Percentiles rank a stretch among this genome's conserved stretches.
Conservation (phyloP, 1,140 invertebrate species). For the Leptinotarsa lineolata region DNA sequence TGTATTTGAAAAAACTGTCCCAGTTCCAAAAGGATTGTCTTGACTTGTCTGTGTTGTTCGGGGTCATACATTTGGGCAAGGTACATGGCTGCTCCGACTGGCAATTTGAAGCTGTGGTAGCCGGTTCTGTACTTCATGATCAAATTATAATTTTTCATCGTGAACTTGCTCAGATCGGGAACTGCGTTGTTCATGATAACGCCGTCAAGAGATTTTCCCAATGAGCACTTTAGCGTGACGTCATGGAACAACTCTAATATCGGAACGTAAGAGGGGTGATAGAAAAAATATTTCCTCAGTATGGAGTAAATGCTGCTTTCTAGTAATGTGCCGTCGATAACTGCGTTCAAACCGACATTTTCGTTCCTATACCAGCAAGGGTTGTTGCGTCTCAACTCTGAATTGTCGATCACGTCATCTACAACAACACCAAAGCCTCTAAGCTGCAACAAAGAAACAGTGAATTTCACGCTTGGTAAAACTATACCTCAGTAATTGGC, state of each 20-base stretch:
- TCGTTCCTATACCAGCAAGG: constrained; percentile 88
- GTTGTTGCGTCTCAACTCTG: constrained; percentile 79
- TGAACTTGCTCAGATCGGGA: constrained; percentile 75
- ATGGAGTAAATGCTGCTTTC: constrained; percentile 79
- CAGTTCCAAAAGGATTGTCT: constrained; percentile 89
- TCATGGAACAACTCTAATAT: constrained; percentile 87
- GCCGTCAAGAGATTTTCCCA: constrained; percentile 78
- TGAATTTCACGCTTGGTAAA: not conserved
- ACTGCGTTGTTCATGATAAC: constrained; percentile 65
- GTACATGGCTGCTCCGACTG: constrained; percentile 85
- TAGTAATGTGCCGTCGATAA: constrained; percentile 88
- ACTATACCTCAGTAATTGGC: not conserved
- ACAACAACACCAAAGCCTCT: constrained; percentile 85
- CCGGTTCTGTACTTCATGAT: constrained; percentile 96
- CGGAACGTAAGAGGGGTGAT: constrained; percentile 78
- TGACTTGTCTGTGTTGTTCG: constrained; percentile 81
- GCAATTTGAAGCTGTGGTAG: constrained; percentile 93
- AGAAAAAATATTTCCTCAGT: constrained; percentile 76
- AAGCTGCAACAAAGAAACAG: constrained; percentile 61
- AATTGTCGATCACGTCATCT: constrained; percentile 92
- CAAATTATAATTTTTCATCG: constrained; percentile 81
- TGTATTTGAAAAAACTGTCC: constrained; percentile 97
- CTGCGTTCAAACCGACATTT: constrained; percentile 77
- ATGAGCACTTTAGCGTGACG: constrained; percentile 78
- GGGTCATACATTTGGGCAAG: constrained; percentile 71